Base-by-base conservation (phyloP, 2,113 vertebrate genomes). In the Toxotes jaculatrix region DNA sequence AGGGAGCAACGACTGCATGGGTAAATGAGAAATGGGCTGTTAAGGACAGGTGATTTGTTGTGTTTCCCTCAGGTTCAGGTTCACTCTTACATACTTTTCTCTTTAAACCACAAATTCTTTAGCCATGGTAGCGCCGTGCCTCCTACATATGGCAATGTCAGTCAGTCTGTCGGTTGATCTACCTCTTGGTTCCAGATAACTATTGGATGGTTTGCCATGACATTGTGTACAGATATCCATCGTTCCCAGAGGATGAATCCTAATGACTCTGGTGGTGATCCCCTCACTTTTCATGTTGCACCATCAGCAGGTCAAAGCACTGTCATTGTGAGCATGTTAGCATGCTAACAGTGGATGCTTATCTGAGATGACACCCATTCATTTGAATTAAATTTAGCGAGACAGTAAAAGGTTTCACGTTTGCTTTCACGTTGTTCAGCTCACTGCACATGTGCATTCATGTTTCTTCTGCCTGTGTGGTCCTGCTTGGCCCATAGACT, bases 1-100 rank as follows among this genome's bases (percentile, higher is more conserved):
- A 55, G 77, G 70, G 68, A 87, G 38, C 56, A 8, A 2, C 60
- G 73, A 32, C 60, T 61, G 43, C 0, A 4, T 27, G 31, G 66
- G 23, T 71, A 63, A 77, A 79, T 21, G 67, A 68, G 56, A 57
- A 60, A 63, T 53, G 60, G 27, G 60, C 49, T 80, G 67, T 71
- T 13, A 59, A 55, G 10, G 51, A 27, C 27, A 75, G 65, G 10
- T 13, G 17, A 67, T 67, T 4, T 49, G 53, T n/a, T 40, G 73
- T 38, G 27, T 57, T 43, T 53, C 11, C 21, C 5, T 8, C 23
- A 36, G 57, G 31, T 63, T 43, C 40, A 49, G 40, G 8, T 45
- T 4, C 12, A 23, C 71, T 17, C 4, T 80, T 16, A n/a, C 36
- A 67, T 53, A 31, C 31, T 19, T 65, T 47, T 65, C 51, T 34